Conservation (phyloP, 2,797 vertebrate species). For the Hyperoplus immaculatus region DNA sequence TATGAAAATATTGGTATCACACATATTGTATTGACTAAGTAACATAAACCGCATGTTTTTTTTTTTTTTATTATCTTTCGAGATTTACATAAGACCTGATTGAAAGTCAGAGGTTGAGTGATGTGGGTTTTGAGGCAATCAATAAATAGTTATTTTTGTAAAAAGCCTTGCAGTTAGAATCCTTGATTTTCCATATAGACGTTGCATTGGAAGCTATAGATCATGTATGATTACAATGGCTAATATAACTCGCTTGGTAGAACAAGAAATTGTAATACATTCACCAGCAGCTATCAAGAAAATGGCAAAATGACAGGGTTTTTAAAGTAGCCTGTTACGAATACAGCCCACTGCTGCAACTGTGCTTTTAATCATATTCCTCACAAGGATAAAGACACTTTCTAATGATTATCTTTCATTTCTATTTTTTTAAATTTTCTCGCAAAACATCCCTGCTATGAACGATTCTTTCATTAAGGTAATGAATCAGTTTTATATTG, state of each 20-base stretch:
- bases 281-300: neutral
- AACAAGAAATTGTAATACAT: neutral
- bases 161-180: constrained; percentile 20
- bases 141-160: constrained; percentile 23
- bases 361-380: neutral
- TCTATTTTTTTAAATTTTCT: neutral
- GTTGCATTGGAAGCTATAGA: constrained; percentile 8
- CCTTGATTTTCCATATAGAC: neutral
- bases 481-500: too few relatives aligned
- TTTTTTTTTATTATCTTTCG: too few relatives aligned
- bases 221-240: constrained; percentile 20
- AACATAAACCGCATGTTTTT: too few relatives aligned
- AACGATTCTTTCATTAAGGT: neutral
- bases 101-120: constrained; percentile 59
- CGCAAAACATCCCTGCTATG: neutral
- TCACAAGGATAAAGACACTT: neutral
- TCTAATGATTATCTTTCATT: neutral
- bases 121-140: constrained; percentile 27
- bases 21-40: too few relatives aligned
- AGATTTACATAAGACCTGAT: constrained; percentile 1
- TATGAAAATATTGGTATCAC: too few relatives aligned
- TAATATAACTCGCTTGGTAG: neutral
- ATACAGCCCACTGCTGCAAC: neutral
- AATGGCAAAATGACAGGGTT: constrained; percentile 8
- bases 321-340: neutral